Conservation (phyloP, 2,888 invertebrate species). For the Eristalis pertinax region DNA sequence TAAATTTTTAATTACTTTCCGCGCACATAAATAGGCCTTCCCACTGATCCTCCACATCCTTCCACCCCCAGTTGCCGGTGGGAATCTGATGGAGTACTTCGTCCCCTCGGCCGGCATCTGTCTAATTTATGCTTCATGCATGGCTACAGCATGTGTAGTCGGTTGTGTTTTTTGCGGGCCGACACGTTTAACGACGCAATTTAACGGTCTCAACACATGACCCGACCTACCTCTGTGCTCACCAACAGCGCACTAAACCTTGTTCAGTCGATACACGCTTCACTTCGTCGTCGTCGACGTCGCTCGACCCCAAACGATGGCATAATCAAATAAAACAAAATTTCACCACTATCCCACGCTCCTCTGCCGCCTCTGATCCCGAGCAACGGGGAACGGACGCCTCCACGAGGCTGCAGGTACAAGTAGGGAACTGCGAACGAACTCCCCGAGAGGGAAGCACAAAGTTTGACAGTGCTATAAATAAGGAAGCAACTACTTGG, state of each 20-base stretch:
- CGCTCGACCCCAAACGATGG: neutral
- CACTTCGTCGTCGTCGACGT: neutral
- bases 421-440: neutral
- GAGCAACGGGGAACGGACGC: slow-evolving; percentile 17
- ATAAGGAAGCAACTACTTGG: slow-evolving; percentile 56
- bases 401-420: slow-evolving; percentile 8
- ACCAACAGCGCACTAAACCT: neutral
- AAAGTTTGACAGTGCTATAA: slow-evolving; percentile 51
- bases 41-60: too few relatives aligned
- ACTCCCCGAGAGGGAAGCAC: neutral
- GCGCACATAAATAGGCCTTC: slow-evolving; percentile 29
- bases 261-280: neutral
- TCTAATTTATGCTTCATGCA: slow-evolving; percentile 39
- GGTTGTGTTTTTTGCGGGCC: slow-evolving; percentile 6
- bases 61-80: neutral
- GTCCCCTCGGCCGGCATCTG: neutral
- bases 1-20: slow-evolving; percentile 57
- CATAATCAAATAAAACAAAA: slow-evolving; percentile 43
- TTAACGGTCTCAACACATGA: slow-evolving; percentile 42
- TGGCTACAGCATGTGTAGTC: slow-evolving; percentile 22
- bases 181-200: slow-evolving; percentile 28
- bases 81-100: neutral
- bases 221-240: neutral
- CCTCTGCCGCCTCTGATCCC: neutral
- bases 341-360: slow-evolving; percentile 14